These are phyloP conservation scores for Eristalis tenax DNA, from an alignment of 2,888 invertebrate genomes.

Conservation along the genomic window DNA sequence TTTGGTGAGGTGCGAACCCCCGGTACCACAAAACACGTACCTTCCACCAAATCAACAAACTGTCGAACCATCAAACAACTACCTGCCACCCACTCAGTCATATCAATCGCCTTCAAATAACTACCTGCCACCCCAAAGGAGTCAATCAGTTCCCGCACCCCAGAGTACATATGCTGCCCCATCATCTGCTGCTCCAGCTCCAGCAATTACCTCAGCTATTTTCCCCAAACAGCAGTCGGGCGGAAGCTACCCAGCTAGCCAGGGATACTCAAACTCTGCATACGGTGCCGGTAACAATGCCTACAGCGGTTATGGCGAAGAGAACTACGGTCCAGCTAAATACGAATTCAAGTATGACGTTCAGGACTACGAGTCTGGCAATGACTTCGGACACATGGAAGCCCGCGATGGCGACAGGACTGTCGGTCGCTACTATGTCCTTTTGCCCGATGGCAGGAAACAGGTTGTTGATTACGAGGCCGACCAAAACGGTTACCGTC, in stretches of 20 bases:
- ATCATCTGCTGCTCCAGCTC: constrained; percentile 79
- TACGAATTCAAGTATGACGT: constrained; percentile 87
- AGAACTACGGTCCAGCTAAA: constrained; percentile 85
- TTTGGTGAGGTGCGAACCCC: constrained; percentile 79
- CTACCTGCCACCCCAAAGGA: constrained; percentile 79
- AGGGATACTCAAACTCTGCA: constrained; percentile 49
- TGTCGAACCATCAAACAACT: constrained; percentile 81
- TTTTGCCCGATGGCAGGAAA: constrained; percentile 86
- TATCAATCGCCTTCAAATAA: constrained; percentile 77
- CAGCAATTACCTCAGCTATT: constrained; percentile 82
- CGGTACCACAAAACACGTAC: constrained; percentile 80
- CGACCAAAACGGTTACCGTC: constrained; percentile 86
- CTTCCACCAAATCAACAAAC: constrained; percentile 81
- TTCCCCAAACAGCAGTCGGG: constrained; percentile 78
- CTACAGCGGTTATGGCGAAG: constrained; percentile 76
- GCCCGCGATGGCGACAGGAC: constrained; percentile 85
- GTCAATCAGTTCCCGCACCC: constrained; percentile 79
- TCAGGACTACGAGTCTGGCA: constrained; percentile 85
- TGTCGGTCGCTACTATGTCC: constrained; percentile 85
- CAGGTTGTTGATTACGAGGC: constrained; percentile 88
- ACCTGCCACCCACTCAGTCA: constrained; percentile 81
- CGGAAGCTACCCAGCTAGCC: constrained; percentile 53
- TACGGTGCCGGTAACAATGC: constrained; percentile 55
- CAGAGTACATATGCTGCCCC: constrained; percentile 77
- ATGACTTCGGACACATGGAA: constrained; percentile 87